These are phyloP conservation scores for Poicephalus gulielmi DNA, from an alignment of 2,113 vertebrate genomes.

Conservation along the genomic window DNA sequence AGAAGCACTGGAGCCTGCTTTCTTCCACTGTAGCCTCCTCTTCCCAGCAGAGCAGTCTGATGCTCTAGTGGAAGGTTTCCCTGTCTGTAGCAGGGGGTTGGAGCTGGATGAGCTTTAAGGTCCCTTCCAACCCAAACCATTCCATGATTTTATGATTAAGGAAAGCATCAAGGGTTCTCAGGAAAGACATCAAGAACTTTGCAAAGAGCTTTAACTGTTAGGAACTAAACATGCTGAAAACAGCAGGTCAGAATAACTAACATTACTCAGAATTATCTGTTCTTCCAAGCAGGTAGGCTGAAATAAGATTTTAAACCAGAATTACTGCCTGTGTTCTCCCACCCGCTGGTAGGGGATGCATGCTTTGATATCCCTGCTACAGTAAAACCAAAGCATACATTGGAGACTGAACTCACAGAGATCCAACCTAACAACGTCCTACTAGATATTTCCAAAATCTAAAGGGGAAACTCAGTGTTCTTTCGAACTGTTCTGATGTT, in stretches of 20 bases:
- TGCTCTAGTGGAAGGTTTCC: not conserved
- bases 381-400: not conserved
- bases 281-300: not conserved
- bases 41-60: not conserved
- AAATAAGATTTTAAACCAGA: not conserved
- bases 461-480: not conserved
- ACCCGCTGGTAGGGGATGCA: not conserved
- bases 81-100: not conserved
- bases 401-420: not conserved
- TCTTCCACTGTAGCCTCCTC: not conserved
- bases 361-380: not conserved
- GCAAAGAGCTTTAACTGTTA: not conserved
- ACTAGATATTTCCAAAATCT: not conserved
- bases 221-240: not conserved
- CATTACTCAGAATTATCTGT: not conserved
- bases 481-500: no score
- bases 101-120: not conserved
- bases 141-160: not conserved
- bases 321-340: not conserved
- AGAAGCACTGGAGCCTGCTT: not conserved
- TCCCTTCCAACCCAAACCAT: not conserved
- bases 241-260: not conserved
- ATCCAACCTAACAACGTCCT: not conserved
- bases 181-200: not conserved
- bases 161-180: rapidly evolving